Conservation (phyloP, 2,797 vertebrate species). For the Argya squamiceps region DNA sequence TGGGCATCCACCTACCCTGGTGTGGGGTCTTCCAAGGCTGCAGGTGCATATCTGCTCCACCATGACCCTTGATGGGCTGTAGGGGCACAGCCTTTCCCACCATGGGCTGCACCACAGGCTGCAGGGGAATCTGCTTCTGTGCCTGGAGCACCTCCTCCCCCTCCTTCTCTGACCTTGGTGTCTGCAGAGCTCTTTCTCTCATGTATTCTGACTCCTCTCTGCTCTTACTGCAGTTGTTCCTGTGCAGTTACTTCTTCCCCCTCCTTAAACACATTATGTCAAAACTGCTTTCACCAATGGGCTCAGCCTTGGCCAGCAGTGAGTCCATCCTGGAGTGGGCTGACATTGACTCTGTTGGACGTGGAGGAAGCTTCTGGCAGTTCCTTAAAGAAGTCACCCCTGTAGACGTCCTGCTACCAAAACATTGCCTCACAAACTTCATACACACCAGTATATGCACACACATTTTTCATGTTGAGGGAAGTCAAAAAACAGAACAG, state of each 20-base stretch:
- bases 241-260: neutral
- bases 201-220: neutral
- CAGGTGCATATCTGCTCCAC: neutral
- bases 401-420: neutral
- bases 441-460: neutral
- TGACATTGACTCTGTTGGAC: neutral
- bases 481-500: neutral
- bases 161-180: neutral
- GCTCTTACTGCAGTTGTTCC: neutral
- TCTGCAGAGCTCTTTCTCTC: neutral
- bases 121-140: neutral
- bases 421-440: neutral
- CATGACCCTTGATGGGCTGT: neutral
- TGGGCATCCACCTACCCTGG: neutral
- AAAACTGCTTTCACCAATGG: neutral
- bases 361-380: neutral
- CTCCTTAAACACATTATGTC: neutral
- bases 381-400: neutral
- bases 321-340: neutral
- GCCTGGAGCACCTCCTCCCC: neutral
- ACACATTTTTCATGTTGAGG: neutral
- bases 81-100: neutral
- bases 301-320: neutral
- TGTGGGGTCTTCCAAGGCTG: neutral
- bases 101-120: neutral